A percentile compares a stretch with the other conserved stretches of the same genome.
These are phyloP conservation scores for Agrotis segetum DNA, from an alignment of 2,888 invertebrate species.

Conservation along the genomic window DNA sequence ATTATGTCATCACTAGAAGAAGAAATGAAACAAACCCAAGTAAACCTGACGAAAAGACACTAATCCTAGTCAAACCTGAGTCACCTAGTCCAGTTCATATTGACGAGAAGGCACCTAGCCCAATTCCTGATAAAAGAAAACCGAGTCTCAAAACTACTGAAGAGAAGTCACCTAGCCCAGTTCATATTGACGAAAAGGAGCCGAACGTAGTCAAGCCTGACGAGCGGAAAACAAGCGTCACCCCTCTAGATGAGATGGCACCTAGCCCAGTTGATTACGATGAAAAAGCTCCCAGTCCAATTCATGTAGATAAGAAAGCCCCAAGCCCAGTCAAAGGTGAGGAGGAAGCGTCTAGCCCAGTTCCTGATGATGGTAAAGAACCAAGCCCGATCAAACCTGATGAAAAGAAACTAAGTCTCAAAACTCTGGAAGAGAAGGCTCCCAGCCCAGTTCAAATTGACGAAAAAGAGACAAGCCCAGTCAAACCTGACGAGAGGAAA, in stretches of 20 bases:
- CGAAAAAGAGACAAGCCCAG: constrained; percentile 28
- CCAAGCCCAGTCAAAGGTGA: constrained; percentile 15
- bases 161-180: constrained; percentile 31
- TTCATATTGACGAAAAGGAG: background rate
- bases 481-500: background rate
- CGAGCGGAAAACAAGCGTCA: constrained; percentile 16
- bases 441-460: constrained; percentile 3
- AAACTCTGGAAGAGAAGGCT: constrained; percentile 9
- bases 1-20: background rate
- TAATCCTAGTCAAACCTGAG: background rate
- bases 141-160: background rate
- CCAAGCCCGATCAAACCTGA: background rate
- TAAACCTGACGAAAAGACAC: background rate
- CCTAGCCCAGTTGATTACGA: background rate
- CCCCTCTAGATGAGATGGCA: constrained; percentile 1
- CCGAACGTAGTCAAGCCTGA: constrained; percentile 10
- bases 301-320: background rate
- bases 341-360: background rate
- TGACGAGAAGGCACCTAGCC: background rate
- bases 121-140: background rate
- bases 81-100: constrained; percentile 20
- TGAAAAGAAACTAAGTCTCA: background rate
- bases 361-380: background rate
- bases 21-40: background rate
- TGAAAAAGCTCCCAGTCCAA: constrained; percentile 27